These are phyloP conservation scores for Oncorhynchus keta DNA, from an alignment of 2,113 vertebrate species.

Conservation along the genomic window DNA sequence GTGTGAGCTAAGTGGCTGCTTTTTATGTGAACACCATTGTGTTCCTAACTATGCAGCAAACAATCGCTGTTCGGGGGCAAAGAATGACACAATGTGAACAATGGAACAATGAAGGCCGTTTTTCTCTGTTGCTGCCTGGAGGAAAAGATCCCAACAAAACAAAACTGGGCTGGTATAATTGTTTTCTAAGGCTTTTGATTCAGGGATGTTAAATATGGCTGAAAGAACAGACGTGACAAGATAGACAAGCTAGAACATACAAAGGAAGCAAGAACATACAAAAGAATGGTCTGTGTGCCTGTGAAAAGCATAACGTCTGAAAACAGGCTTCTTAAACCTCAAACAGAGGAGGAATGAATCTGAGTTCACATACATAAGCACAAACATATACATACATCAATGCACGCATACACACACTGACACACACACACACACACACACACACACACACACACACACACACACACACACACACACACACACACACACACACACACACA, in stretches of 20 bases:
- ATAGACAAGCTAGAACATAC: neutral
- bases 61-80: slow-evolving; percentile 72
- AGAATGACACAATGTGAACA: slow-evolving; percentile 74
- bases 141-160: slow-evolving; percentile 58
- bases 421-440: neutral
- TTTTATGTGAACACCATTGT: slow-evolving; percentile 76
- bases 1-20: slow-evolving; percentile 73
- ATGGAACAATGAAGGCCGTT: slow-evolving; percentile 68
- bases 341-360: slow-evolving; percentile 2
- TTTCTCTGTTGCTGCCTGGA: slow-evolving; percentile 63
- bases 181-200: slow-evolving; percentile 65
- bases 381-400: neutral
- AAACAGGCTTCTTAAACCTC: slow-evolving; percentile 8
- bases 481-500: neutral
- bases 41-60: slow-evolving; percentile 73
- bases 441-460: neutral
- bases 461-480: slow-evolving; percentile 34
- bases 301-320: slow-evolving; percentile 13
- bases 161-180: slow-evolving; percentile 66
- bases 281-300: slow-evolving; percentile 37
- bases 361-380: neutral
- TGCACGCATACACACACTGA: neutral
- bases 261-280: slow-evolving; percentile 23
- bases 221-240: slow-evolving; percentile 26
- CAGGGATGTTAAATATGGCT: slow-evolving; percentile 58